Evolutionary conservation across 2,888 invertebrate genomes (phyloP), one percentile per base, ranked within the genome.

Genomic region (Aporophyla nigra): DNA sequence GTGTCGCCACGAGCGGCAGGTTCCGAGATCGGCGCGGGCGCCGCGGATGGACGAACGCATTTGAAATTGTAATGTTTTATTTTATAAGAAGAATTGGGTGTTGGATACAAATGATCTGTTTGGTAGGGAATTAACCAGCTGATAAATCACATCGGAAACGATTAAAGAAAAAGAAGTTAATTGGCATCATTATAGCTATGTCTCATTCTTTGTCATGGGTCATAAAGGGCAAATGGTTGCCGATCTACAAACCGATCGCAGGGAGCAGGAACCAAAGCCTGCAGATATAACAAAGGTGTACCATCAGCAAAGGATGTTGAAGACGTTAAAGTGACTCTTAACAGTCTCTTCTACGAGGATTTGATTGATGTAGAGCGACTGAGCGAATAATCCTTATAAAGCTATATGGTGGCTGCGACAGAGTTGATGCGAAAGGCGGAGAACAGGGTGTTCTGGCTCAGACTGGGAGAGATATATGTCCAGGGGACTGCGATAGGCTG

Each of bases 1-100:
- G 71, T 74, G 79, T 81, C 85, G 76, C 86, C 71, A 65, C 70
- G 33, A 46, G 54, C 70, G 51, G 71, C 85, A 76, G 76, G 82
- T 85, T 76, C 85, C 59, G 70, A 82, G 84, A 63, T 58, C 80
- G 65, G 54, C 69, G 65, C 69, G 83, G 65, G 54, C 69, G 65
- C 69, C 40, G 58, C 61, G 82, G 82, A 82, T 85, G 76, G 77
- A 80, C 80, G 4, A 16, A 68, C 53, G n/a, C 54, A 59, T 82
- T 74, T 84, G 43, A 81, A 81, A 69, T 71, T 56, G 19, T 54
- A 24, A 68, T 56, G 27, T 70, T 81, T 74, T 74, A 61, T 56
- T 59, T 76, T 49, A 40, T 10, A 1, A 54, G 24, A 21, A 10
- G 10, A 43, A 56, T 59, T 76, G 7, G 10, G 3, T 78, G 40